Evolutionary conservation across 2,797 vertebrate genomes (phyloP).

Genomic region (Potorous gilbertii): DNA sequence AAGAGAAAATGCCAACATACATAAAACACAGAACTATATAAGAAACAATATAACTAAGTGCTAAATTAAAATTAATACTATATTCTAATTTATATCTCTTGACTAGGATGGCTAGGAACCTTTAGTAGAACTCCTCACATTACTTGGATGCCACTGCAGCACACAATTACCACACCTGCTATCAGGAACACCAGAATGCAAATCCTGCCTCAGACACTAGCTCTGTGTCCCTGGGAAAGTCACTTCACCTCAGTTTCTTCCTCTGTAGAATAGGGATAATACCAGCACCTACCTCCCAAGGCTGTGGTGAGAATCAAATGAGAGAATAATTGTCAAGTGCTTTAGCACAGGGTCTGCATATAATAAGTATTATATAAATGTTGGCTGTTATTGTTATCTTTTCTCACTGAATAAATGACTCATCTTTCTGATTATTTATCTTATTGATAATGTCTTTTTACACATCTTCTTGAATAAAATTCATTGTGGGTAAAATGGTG

Average conservation of each 20-base stretch:
- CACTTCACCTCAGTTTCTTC: neutral
- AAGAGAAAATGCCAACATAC: neutral
- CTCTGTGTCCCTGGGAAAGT: neutral
- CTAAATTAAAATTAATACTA: neutral
- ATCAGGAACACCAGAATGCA: neutral
- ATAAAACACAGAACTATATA: neutral
- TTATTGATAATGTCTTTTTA: neutral
- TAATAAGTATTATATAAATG: neutral
- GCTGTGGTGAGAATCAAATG: neutral
- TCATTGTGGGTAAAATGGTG: neutral
- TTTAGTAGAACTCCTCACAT: neutral
- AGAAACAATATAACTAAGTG: neutral
- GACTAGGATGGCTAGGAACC: neutral
- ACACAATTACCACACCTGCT: neutral
- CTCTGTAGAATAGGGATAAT: neutral
- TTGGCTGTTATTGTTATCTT: neutral
- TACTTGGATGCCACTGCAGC: neutral
- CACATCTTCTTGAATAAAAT: neutral
- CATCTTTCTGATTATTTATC: neutral
- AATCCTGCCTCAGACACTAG: neutral
- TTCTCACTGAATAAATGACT: neutral
- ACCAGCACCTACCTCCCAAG: neutral
- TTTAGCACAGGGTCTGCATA: neutral
- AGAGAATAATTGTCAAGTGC: neutral
- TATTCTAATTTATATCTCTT: neutral